Conservation (phyloP, 2,113 vertebrate genomes). For the Menura novaehollandiae region DNA sequence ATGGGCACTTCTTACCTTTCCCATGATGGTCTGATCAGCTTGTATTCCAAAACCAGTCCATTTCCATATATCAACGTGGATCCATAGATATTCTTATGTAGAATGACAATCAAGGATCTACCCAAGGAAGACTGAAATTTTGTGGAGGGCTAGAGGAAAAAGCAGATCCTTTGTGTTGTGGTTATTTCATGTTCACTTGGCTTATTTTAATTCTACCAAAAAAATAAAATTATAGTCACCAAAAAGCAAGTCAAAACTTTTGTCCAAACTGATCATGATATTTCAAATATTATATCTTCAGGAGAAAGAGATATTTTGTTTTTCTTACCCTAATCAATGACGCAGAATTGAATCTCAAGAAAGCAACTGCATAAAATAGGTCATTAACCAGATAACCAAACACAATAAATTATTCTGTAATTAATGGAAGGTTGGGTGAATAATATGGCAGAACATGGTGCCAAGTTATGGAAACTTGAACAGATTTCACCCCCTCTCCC, state of each 20-base stretch:
- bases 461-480: not conserved
- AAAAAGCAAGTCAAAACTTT: not conserved
- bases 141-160: not conserved
- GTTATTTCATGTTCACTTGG: not conserved
- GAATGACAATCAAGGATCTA: not conserved
- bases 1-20: not conserved
- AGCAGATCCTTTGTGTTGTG: not conserved
- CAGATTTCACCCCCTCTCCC: fast-evolving
- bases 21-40: not conserved
- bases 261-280: not conserved
- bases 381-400: not conserved
- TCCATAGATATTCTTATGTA: not conserved
- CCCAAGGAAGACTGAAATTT: not conserved
- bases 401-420: not conserved
- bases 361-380: not conserved
- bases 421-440: not conserved
- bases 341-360: not conserved
- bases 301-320: not conserved
- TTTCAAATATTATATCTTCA: not conserved
- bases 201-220: not conserved
- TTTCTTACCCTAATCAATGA: not conserved
- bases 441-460: not conserved
- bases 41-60: not conserved
- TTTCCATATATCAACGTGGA: not conserved
- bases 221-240: not conserved